Percentiles rank a stretch among this genome's conserved stretches.
These are phyloP conservation scores for Tethea ocularis DNA, from an alignment of 2,888 invertebrate species.

Conservation along the genomic window DNA sequence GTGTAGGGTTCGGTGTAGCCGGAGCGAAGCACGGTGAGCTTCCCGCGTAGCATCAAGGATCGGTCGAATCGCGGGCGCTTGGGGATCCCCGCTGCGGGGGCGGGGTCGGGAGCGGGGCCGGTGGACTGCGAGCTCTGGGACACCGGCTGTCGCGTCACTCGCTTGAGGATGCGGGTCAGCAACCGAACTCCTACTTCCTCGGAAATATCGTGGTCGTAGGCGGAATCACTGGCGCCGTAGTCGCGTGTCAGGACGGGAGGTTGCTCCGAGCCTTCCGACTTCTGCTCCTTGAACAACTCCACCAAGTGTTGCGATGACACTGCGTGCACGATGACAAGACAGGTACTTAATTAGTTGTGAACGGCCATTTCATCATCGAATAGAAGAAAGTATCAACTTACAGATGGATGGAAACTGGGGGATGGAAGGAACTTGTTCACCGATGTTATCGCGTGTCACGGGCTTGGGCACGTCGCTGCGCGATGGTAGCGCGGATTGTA, in stretches of 20 bases:
- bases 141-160: slow-evolving; percentile 11
- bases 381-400: background rate
- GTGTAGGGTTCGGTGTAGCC: slow-evolving; percentile 53
- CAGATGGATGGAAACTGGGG: slow-evolving; percentile 10
- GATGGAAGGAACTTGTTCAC: background rate
- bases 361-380: background rate
- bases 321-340: slow-evolving; percentile 21
- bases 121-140: slow-evolving; percentile 10
- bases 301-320: slow-evolving; percentile 53
- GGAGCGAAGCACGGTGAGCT: slow-evolving; percentile 52
- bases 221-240: slow-evolving; percentile 22
- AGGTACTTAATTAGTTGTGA: background rate
- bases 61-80: slow-evolving; percentile 39
- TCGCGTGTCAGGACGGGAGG: slow-evolving; percentile 58
- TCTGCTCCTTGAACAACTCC: slow-evolving; percentile 53
- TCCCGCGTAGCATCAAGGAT: slow-evolving; percentile 50
- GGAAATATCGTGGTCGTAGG: slow-evolving; percentile 17
- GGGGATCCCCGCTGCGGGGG: slow-evolving; percentile 27
- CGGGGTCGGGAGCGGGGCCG: background rate
- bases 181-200: slow-evolving; percentile 5
- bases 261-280: slow-evolving; percentile 44
- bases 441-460: slow-evolving; percentile 6
- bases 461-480: background rate
- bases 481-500: too few species aligned
- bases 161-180: background rate